Base-by-base conservation (phyloP, 2,797 vertebrate genomes). In the Molossus molossus region DNA sequence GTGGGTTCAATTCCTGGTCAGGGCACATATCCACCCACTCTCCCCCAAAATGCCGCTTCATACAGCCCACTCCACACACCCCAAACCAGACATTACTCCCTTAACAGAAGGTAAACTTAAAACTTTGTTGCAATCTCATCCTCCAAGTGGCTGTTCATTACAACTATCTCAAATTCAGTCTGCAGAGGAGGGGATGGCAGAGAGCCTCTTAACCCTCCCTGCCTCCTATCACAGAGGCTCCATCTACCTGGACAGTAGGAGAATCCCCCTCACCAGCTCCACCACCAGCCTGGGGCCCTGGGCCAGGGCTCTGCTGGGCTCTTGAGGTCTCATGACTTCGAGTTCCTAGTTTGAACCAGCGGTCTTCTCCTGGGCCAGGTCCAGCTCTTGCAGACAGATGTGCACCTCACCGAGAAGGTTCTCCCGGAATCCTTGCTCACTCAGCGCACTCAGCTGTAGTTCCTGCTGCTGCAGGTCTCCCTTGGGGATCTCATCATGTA, bases 371-470 rank as follows among this genome's bases (percentile, higher is more conserved):
- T 99, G 99, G 1, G 99, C 99, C 1, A 99, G 99, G 91, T 98
- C 98, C 25, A 99, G 98, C 96, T 98, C 99, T 79, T 98, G 98
- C 37, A 99, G 98, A 4, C 98, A 98, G 97, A 99, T 99, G 91
- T 99, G 98, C 94, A 99, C 98, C 98, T 99, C 99, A 0, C 99
- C 99, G 82, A 99, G 98, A 13, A 99, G 98, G 95, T 99, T 99
- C 98, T 99, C 99, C 99, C 99, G 99, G 98, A 99, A 99, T 0
- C 99, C 99, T 3, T 99, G 99, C 40, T 99, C 99, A 0, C 99
- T 99, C 92, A 99, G 98, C 93, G 99, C 99, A 0, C 99, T 99
- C 85, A 99, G 98, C 97, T 99, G 99, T 93, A 99, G 99, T 98
- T 99, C 99, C 90, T 99, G 98, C 98, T 99, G 99, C 97, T 99